Base-by-base conservation (phyloP, 1,140 invertebrate genomes). In the Polypedilum vanderplanki region DNA sequence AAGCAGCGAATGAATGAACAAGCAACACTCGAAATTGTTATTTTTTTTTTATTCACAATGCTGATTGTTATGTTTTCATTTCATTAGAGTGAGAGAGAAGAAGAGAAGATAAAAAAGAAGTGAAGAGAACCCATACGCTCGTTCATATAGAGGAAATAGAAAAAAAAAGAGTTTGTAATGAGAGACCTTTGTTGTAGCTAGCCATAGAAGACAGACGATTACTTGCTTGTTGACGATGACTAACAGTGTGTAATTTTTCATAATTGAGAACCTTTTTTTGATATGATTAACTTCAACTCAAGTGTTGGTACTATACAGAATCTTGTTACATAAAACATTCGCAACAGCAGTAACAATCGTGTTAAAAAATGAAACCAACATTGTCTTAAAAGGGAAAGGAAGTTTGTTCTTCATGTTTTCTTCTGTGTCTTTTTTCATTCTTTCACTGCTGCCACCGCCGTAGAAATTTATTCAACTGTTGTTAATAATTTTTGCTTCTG, bases 401-500 rank as follows among this genome's bases (percentile, higher is more conserved):
- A 57, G 46, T 57, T 57, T 57, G 46, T 57, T 57, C 46, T 57
- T 57, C 46, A n/a, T 15, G 46, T 57, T 57, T 57, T 57, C 46
- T 57, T 46, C 40, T 5, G 10, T 10, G 5, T 41, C 10, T 41
- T 41, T 41, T 41, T 41, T n/a, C n/a, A n/a, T n/a, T n/a, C 24
- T 33, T 33, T 46, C 9, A 12, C 9, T 46, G 8, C 15, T 2
- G 41, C 15, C 46, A n/a, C 46, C 15, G 46, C 12, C n/a, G 46
- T n/a, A 57, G 24, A 33, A 33, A 33, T 33, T 33, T 33, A 33
- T 5, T 33, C 24, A 33, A 33, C 24, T 33, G 46, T 57, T 57
- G 46, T 57, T 57, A 12, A n/a, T 57, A n/a, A n/a, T 57, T 57
- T 57, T 57, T 12, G 46, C 12, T 57, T 4, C 15, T 57, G 46